Base-by-base conservation (phyloP, 2,888 invertebrate genomes). In the Cenopis cana region DNA sequence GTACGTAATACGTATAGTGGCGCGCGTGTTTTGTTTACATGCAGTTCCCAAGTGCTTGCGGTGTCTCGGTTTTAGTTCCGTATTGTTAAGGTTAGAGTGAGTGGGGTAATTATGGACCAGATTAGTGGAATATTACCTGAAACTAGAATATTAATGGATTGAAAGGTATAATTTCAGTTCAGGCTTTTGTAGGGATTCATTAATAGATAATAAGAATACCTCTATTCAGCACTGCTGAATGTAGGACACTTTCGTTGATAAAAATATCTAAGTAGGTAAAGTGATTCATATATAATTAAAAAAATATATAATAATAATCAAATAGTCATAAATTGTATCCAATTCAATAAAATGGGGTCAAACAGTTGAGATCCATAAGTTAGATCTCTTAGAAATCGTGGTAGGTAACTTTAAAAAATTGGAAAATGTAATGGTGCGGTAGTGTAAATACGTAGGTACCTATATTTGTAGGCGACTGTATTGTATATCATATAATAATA, bases 1-100 rank as follows among this genome's bases (percentile, higher is more conserved):
- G 96, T 96, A 95, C 94, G 96, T 95, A 91, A 17, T 60, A 33
- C 33, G n/a, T n/a, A 8, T 33, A 36, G 65, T 59, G 70, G 20
- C 65, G 54, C 54, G 65, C 36, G 66, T 70, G 70, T 70, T 70
- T 70, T 74, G 64, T 69, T 71, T 61, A 71, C 54, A 46, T 59
- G 36, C 55, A 10, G 60, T 68, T 55, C 59, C 29, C 36, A 20
- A 24, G 62, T 49, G 46, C 17, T 33, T 38, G 46, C 20, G 33
- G 52, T 54, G 52, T 52, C 9, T 36, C 33, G 20, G 12, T 64
- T 52, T 50, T 61, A 49, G 61, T 17, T 50, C 17, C n/a, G 17
- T 24, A 12, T 50, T n/a, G 29, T 33, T n/a, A 18, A 50, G 49
- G 17, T 33, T 50, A 61, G 49, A 61, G 61, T 46, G 46, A 29